These are phyloP conservation scores for Poecilobothrus nobilitatus DNA, from an alignment of 2,888 invertebrate genomes.

Conservation along the genomic window DNA sequence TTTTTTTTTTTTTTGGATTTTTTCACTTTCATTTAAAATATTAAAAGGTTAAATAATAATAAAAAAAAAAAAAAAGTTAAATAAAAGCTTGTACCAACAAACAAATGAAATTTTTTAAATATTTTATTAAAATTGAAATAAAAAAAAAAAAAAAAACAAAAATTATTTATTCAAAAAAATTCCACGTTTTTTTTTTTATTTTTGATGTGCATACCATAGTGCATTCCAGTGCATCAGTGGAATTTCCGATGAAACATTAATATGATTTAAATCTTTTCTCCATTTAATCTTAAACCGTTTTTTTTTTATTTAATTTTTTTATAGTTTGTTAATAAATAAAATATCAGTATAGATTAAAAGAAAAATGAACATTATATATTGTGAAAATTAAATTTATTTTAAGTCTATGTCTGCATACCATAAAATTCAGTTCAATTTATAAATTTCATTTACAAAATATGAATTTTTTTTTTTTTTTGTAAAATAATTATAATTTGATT, in stretches of 20 bases:
- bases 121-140: not conserved
- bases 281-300: not conserved
- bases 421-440: too few species aligned
- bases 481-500: too few species aligned
- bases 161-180: not conserved
- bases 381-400: too few species aligned
- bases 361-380: too few species aligned
- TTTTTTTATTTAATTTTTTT: too few species aligned
- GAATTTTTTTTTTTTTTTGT: too few species aligned
- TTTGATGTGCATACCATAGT: not conserved
- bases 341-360: too few species aligned
- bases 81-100: not conserved
- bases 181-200: not conserved
- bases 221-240: constrained; percentile 2
- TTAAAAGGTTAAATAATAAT: not conserved
- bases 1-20: not conserved
- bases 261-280: not conserved
- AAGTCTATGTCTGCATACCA: too few species aligned
- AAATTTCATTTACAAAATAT: too few species aligned
- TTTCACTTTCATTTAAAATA: constrained; percentile 1
- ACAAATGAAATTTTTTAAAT: not conserved
- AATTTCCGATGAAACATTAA: not conserved
- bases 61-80: not conserved
- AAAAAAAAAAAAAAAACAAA: not conserved
- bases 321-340: too few species aligned